Evolutionary conservation across 2,113 vertebrate genomes (phyloP).

Genomic region (Vulpes vulpes): DNA sequence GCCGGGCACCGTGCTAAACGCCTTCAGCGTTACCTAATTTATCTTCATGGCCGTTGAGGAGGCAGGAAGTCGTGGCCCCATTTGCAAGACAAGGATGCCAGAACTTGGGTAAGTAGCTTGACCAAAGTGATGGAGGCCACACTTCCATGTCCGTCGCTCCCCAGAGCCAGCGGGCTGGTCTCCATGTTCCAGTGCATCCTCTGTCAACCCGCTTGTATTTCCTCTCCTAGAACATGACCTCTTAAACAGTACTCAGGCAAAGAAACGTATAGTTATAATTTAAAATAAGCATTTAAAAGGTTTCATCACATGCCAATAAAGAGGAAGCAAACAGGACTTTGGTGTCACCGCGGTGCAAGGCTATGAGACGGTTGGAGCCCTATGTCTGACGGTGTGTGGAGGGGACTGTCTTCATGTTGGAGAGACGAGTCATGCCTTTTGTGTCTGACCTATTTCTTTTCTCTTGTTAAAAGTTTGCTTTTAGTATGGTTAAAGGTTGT

Average conservation of each 20-base stretch:
- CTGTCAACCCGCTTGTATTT: not conserved
- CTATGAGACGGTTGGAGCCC: not conserved
- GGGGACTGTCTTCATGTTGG: not conserved
- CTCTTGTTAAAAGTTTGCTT: not conserved
- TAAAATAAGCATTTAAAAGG: not conserved
- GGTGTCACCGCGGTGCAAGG: not conserved
- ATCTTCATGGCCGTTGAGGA: not conserved
- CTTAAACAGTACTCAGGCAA: not conserved
- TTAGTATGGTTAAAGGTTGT: not conserved
- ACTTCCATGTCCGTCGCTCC: not conserved
- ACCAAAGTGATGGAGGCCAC: not conserved
- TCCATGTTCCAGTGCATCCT: rapidly evolving
- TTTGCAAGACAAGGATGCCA: not conserved
- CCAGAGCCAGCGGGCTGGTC: not conserved
- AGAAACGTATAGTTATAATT: not conserved
- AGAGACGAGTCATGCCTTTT: not conserved
- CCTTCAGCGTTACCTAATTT: not conserved
- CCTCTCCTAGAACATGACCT: not conserved
- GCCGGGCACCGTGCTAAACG: not conserved
- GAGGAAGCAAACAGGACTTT: not conserved
- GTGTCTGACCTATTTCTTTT: not conserved
- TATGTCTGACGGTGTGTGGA: not conserved
- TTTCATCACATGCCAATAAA: not conserved
- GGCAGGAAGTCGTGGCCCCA: not conserved
- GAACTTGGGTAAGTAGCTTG: not conserved